Evolutionary conservation across 1,140 invertebrate genomes (phyloP).

Genomic region (Apis florea): DNA sequence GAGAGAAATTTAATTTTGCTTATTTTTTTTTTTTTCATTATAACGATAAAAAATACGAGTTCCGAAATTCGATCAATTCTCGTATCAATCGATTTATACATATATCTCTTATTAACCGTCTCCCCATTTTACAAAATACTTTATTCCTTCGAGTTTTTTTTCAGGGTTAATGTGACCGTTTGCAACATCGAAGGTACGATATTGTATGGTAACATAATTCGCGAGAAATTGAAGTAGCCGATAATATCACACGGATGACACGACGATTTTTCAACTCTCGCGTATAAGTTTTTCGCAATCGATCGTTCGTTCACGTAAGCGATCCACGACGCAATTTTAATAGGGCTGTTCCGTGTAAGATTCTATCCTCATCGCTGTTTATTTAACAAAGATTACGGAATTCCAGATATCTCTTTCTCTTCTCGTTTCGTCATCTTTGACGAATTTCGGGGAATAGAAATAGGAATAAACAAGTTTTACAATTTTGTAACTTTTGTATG

Average conservation of each 20-base stretch:
- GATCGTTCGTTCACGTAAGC: background rate
- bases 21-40: no score
- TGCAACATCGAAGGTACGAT: background rate
- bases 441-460: background rate
- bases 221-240: background rate
- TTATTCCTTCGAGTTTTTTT: background rate
- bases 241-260: background rate
- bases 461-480: background rate
- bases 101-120: background rate
- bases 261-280: background rate
- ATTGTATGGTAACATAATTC: background rate
- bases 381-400: background rate
- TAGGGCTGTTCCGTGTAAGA: background rate
- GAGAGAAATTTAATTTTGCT: no score
- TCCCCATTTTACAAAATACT: background rate
- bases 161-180: constrained; percentile 6
- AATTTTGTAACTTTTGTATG: background rate
- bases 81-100: no score
- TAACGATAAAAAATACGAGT: no score
- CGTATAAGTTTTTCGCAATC: background rate
- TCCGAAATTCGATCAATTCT: no score
- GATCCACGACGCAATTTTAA: background rate
- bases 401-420: background rate
- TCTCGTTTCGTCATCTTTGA: background rate
- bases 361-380: background rate